phyloP scores from a whole-genome alignment of 2,797 vertebrate species.

The Falco columbarius region DNA sequence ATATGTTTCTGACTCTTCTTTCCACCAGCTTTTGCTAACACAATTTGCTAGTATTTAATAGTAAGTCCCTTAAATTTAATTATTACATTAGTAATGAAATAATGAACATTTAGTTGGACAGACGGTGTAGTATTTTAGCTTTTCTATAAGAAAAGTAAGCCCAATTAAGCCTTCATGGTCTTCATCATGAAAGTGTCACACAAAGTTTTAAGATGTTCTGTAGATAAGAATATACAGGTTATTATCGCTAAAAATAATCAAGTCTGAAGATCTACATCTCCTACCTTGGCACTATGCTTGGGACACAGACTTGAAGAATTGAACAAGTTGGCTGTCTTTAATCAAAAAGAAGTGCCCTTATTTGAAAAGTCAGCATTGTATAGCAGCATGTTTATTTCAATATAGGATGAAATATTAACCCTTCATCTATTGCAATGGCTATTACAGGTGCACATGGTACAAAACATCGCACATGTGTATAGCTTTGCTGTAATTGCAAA shows the following conservation, averaged over 20 bases:
- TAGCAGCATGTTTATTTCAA: background rate
- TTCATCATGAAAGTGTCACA: background rate
- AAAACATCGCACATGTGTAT: background rate
- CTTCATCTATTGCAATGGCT: background rate
- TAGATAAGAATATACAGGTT: background rate
- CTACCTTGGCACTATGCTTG: background rate
- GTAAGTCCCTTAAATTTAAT: background rate
- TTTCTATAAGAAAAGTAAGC: background rate
- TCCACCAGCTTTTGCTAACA: background rate
- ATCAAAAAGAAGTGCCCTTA: background rate
- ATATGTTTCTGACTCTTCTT: background rate
- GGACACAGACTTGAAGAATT: background rate
- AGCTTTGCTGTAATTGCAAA: background rate
- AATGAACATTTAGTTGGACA: background rate
- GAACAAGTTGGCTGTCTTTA: background rate
- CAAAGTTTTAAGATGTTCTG: background rate
- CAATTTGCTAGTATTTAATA: background rate
- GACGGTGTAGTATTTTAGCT: background rate
- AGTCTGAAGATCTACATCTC: background rate
- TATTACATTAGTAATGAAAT: background rate
- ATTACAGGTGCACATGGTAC: rapidly evolving
- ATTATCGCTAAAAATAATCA: background rate
- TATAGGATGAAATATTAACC: background rate
- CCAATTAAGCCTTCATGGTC: background rate
- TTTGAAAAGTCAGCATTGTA: background rate